Evolutionary conservation across 2,797 vertebrate species (phyloP).

Genomic region (Phrynocephalus vlangalii): DNA sequence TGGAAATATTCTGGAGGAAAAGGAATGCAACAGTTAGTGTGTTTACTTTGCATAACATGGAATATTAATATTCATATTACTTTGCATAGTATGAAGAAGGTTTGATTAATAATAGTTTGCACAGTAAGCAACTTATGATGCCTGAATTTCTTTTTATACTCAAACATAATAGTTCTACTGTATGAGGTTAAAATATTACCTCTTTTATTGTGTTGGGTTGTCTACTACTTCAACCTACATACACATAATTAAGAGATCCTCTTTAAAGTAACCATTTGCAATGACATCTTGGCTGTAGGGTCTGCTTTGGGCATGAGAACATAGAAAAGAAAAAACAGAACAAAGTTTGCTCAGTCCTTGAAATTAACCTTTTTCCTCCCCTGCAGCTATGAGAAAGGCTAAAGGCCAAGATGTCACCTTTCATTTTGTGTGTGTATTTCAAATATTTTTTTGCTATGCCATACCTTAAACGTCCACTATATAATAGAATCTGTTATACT

Average conservation of each 20-base stretch:
- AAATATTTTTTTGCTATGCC: constrained; percentile 36
- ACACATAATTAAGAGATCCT: background rate
- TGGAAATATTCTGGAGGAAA: too few relatives aligned
- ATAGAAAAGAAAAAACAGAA: constrained; percentile 54
- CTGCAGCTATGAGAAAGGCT: constrained; percentile 58
- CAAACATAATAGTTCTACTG: too few relatives aligned
- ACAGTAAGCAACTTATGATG: too few relatives aligned
- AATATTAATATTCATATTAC: too few relatives aligned
- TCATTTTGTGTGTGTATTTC: constrained; percentile 55
- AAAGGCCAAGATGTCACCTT: constrained; percentile 65
- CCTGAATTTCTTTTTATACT: too few relatives aligned
- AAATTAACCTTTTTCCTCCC: constrained; percentile 67
- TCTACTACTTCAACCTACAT: constrained; percentile 19
- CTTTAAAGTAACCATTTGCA: constrained; percentile 57
- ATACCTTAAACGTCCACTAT: constrained; percentile 3
- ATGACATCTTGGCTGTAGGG: constrained; percentile 59
- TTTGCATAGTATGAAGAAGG: too few relatives aligned
- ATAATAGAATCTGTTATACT: constrained; percentile 39
- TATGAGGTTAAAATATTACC: accelerated
- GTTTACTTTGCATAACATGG: too few relatives aligned
- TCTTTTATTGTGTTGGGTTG: background rate
- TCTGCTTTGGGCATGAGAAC: constrained; percentile 60
- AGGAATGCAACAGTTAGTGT: too few relatives aligned
- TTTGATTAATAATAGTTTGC: too few relatives aligned
- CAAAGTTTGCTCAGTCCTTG: constrained; percentile 73